Base-by-base conservation (phyloP, 2,888 invertebrate species). In the Calliopum simillimum region DNA sequence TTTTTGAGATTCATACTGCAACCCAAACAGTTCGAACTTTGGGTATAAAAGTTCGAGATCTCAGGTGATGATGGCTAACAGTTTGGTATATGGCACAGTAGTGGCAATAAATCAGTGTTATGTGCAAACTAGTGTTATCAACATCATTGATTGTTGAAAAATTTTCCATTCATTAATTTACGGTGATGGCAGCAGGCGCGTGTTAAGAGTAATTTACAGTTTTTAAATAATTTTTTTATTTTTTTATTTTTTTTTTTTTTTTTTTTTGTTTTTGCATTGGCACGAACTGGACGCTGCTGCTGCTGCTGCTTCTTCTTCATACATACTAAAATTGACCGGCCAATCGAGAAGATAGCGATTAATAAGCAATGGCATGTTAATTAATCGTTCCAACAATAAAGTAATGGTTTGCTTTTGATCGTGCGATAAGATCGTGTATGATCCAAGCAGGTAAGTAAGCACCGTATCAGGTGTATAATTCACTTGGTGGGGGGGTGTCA, bases 81-180 rank as follows among this genome's bases (percentile, higher is more conserved):
- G n/a, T n/a, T n/a, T n/a, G n/a, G n/a, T n/a, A 33, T 33, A 33
- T 33, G 33, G 33, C 33, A 33, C 33, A 33, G 2, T 1, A 33
- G 8, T 33, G 33, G 4, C 4, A 33, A 8, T 33, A 3, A 33
- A 8, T 33, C 33, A 8, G 8, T 8, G 33, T 33, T 3, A 33
- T 33, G 5, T 53, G 23, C 53, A 12, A 53, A 53, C 46, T 12
- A 16, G 47, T 66, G 14, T 64, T 70, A 70, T 64, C 33, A 65
- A n/a, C 46, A 53, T 51, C 62, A 65, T 25, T 56, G 62, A 71
- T 72, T 62, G 47, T 67, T 61, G 68, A 33, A 76, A 78, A 78
- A 76, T 73, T 77, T 77, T 78, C 77, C 78, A 78, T 76, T 77
- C 72, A 76, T 75, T 47, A 72, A 72, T 71, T 74, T 71, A 47